These are phyloP conservation scores for Campoplex nolae DNA, from an alignment of 2,888 invertebrate species.

Conservation along the genomic window DNA sequence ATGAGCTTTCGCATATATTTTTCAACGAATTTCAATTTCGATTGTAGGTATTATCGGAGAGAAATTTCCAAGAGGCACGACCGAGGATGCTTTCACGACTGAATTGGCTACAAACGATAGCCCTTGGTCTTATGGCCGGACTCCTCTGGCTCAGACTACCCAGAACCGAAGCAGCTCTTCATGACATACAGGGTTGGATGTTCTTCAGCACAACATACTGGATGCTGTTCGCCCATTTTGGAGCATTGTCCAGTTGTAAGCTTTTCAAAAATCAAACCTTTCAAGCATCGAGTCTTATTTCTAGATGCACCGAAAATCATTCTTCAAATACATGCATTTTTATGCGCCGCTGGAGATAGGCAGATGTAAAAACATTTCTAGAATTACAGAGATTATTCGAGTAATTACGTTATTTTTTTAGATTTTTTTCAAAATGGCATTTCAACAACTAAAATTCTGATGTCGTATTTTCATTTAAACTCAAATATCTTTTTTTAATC, in stretches of 20 bases:
- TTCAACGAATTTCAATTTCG: not conserved
- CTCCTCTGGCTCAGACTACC: constrained; percentile 92
- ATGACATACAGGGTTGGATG: constrained; percentile 94
- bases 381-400: too few species aligned
- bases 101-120: constrained; percentile 91
- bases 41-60: constrained; percentile 88
- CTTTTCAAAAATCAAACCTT: constrained; percentile 69
- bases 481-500: too few species aligned
- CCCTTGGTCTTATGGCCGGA: constrained; percentile 90
- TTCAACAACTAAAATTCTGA: not conserved
- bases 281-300: too few species aligned
- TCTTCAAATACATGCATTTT: too few species aligned
- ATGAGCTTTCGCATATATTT: not conserved
- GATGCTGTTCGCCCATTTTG: constrained; percentile 93
- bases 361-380: too few species aligned
- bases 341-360: too few species aligned
- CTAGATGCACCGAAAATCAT: too few species aligned
- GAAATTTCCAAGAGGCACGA: constrained; percentile 91
- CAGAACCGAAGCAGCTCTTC: constrained; percentile 90
- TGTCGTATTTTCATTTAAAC: too few species aligned
- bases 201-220: constrained; percentile 93
- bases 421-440: not conserved
- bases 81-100: constrained; percentile 91
- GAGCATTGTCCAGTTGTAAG: constrained; percentile 92
- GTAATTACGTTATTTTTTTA: too few species aligned